Conservation (phyloP, 2,797 vertebrate genomes). For the Enteromius trimaculatus region DNA sequence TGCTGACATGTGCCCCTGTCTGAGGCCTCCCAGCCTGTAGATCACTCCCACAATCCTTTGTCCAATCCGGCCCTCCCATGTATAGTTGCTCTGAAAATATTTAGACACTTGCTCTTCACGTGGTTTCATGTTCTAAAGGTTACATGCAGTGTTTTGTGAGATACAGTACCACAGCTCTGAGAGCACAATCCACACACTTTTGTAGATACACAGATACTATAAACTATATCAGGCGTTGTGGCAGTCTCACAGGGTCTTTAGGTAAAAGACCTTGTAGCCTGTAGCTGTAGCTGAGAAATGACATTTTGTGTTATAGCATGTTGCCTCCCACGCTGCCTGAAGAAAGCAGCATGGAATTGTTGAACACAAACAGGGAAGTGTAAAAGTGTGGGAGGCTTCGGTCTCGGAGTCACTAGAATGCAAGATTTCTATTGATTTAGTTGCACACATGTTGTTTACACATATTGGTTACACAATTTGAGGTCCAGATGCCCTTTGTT, state of each 20-base stretch:
- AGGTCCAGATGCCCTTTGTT: not conserved
- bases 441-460: constrained; percentile 27
- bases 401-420: constrained; percentile 5
- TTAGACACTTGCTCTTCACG: constrained; percentile 51
- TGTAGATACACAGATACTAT: constrained; percentile 43
- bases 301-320: constrained; percentile 37
- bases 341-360: constrained; percentile 20
- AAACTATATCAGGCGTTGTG: not conserved
- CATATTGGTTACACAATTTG: constrained; percentile 20
- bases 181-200: constrained; percentile 40
- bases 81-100: constrained; percentile 31
- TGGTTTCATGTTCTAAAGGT: constrained; percentile 60
- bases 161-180: constrained; percentile 46
- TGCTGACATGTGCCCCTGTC: constrained; percentile 7
- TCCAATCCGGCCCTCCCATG: constrained; percentile 14
- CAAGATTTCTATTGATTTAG: constrained; percentile 32
- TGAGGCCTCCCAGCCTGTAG: constrained; percentile 8
- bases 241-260: constrained; percentile 17
- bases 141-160: constrained; percentile 63
- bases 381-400: constrained; percentile 19
- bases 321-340: constrained; percentile 35
- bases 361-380: constrained; percentile 16
- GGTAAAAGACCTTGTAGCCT: constrained; percentile 32
- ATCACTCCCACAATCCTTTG: constrained; percentile 35
- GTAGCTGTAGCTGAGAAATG: constrained; percentile 33